Evolutionary conservation across 2,888 invertebrate genomes (phyloP).

Genomic region (Beris morrisii): DNA sequence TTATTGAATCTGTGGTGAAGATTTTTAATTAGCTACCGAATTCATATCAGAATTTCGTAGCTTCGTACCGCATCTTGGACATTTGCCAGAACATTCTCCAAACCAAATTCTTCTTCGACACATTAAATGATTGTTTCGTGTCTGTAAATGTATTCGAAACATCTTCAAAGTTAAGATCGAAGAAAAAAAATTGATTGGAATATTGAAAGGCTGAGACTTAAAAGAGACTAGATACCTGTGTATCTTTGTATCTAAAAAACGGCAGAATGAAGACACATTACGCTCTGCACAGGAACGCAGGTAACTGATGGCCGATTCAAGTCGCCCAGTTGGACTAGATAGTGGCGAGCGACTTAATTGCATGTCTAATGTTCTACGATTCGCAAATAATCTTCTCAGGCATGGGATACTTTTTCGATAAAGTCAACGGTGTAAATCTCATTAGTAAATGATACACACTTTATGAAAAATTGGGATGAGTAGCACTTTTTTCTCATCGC

Average conservation of each 20-base stretch:
- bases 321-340: neutral
- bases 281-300: neutral
- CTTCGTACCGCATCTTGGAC: neutral
- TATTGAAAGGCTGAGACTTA: neutral
- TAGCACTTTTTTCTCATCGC: conserved; percentile 1
- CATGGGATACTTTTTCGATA: conserved; percentile 26
- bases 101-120: no score
- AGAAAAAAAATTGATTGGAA: conserved; percentile 11
- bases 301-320: neutral
- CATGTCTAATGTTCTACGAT: conserved; percentile 20
- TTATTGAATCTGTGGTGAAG: conserved; percentile 8
- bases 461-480: conserved; percentile 10
- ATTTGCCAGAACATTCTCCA: no score
- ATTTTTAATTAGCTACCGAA: conserved; percentile 28
- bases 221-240: no score
- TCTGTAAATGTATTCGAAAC: neutral
- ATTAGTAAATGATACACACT: conserved; percentile 12
- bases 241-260: no score
- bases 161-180: neutral
- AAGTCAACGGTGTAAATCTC: neutral
- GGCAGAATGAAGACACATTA: no score
- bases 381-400: conserved; percentile 32
- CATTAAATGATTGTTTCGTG: no score
- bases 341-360: no score
- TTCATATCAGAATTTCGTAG: conserved; percentile 1